A percentile compares a stretch with the other conserved stretches of the same genome.
These are phyloP conservation scores for Pegoplata infirma DNA, from an alignment of 2,888 invertebrate genomes.

Conservation along the genomic window DNA sequence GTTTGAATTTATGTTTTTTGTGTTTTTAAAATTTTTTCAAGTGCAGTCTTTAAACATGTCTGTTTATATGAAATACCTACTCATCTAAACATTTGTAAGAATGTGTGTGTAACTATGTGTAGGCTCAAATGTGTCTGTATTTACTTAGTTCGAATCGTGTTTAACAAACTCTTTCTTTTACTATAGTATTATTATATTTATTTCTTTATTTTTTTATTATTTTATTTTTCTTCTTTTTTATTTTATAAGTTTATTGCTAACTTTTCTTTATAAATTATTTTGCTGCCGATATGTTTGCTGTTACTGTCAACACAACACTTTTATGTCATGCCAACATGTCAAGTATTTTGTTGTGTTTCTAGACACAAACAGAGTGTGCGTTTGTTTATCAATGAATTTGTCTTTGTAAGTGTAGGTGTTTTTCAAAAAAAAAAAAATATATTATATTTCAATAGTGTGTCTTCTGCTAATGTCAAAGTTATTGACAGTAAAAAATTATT, in stretches of 20 bases:
- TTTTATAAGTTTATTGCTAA: slow-evolving; percentile 20
- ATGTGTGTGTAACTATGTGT: too few species aligned
- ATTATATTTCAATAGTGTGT: slow-evolving; percentile 16
- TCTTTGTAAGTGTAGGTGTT: background rate
- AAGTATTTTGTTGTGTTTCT: slow-evolving; percentile 55
- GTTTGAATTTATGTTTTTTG: too few species aligned
- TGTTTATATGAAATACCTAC: too few species aligned
- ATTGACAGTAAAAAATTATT: slow-evolving; percentile 21
- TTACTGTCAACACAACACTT: slow-evolving; percentile 60
- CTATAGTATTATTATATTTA: slow-evolving; percentile 29
- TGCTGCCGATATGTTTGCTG: slow-evolving; percentile 44
- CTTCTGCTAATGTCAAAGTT: slow-evolving; percentile 13
- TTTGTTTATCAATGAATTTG: background rate
- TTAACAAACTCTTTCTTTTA: slow-evolving; percentile 45
- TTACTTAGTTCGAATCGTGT: slow-evolving; percentile 34
- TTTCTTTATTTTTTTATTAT: slow-evolving; percentile 16
- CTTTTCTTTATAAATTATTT: slow-evolving; percentile 13
- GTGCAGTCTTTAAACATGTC: too few species aligned
- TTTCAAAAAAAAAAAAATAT: slow-evolving; percentile 28
- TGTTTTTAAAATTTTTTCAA: too few species aligned
- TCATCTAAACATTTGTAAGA: too few species aligned
- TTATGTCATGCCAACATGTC: slow-evolving; percentile 61
- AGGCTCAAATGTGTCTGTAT: background rate
- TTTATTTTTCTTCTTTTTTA: background rate
- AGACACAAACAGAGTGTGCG: slow-evolving; percentile 10